Evolutionary conservation across 2,888 invertebrate species (phyloP).

Genomic region (Eupeodes luniger): DNA sequence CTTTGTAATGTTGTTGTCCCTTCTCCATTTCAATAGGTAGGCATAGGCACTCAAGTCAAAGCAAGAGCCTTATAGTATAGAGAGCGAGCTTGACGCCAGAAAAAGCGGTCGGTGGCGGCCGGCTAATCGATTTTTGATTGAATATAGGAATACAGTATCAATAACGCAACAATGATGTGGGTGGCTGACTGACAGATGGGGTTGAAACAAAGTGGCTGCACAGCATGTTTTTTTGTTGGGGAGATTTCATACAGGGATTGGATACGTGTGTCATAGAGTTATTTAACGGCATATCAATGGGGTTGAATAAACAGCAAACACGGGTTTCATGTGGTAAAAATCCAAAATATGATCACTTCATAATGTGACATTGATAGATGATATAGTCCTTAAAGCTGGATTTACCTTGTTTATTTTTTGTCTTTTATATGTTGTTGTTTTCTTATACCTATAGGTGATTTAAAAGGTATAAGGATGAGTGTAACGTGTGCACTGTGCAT

Average conservation of each 20-base stretch:
- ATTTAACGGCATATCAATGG: conserved; percentile 74
- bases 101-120: conserved; percentile 59
- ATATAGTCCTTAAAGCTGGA: conserved; percentile 77
- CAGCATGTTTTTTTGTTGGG: conserved; percentile 33
- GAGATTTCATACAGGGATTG: conserved; percentile 1
- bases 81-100: conserved; percentile 4
- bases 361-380: conserved; percentile 84
- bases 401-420: conserved; percentile 30
- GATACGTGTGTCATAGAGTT: conserved; percentile 73
- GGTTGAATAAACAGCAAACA: conserved; percentile 76
- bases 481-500: not conserved
- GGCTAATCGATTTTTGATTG: conserved; percentile 84
- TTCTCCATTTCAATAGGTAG: conserved; percentile 29
- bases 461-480: conserved; percentile 37
- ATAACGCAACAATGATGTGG: conserved; percentile 73
- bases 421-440: conserved; percentile 14
- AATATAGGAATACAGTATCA: conserved; percentile 80
- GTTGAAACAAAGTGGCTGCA: conserved; percentile 64
- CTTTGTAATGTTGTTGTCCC: not conserved
- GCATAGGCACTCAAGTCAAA: not conserved
- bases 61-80: conserved; percentile 1
- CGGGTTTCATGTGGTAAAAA: conserved; percentile 81
- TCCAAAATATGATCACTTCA: conserved; percentile 84
- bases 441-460: conserved; percentile 50
- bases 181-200: conserved; percentile 60